Evolutionary conservation across 2,797 vertebrate species (phyloP).

Genomic region (Lepilemur septentrionalis): DNA sequence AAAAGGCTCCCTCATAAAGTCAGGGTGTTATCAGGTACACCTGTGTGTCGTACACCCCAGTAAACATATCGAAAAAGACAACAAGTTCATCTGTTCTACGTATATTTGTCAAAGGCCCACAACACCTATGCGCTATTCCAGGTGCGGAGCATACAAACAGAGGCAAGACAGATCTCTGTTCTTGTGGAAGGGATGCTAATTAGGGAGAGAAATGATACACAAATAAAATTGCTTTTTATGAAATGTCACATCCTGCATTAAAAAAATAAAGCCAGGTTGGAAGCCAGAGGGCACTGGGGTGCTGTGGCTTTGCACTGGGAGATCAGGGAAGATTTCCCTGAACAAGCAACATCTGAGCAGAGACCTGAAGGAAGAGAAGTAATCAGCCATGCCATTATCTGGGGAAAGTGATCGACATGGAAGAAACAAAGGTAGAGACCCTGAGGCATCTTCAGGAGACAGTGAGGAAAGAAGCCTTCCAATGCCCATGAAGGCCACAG

Average conservation of each 20-base stretch:
- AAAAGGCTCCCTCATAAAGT: neutral
- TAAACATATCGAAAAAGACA: neutral
- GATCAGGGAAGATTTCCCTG: neutral
- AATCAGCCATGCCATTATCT: neutral
- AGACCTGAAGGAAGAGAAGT: neutral
- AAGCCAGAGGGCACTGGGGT: neutral
- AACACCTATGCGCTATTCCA: accelerated
- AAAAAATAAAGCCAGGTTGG: neutral
- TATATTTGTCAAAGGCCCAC: neutral
- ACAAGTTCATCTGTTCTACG: neutral
- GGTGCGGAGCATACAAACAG: neutral
- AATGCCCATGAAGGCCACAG: neutral
- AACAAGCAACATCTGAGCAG: neutral
- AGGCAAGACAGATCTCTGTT: neutral
- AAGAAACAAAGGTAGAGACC: neutral
- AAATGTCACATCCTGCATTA: neutral
- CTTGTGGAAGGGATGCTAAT: neutral
- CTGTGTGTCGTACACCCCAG: neutral
- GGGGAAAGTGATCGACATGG: neutral
- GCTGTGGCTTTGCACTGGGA: neutral
- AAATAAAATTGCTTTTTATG: neutral
- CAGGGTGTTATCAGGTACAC: accelerated
- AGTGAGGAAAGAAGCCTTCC: neutral
- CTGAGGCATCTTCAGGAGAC: neutral
- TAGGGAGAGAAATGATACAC: neutral